Base-by-base conservation (phyloP, 2,888 invertebrate genomes). In the Uloborus plumipes region DNA sequence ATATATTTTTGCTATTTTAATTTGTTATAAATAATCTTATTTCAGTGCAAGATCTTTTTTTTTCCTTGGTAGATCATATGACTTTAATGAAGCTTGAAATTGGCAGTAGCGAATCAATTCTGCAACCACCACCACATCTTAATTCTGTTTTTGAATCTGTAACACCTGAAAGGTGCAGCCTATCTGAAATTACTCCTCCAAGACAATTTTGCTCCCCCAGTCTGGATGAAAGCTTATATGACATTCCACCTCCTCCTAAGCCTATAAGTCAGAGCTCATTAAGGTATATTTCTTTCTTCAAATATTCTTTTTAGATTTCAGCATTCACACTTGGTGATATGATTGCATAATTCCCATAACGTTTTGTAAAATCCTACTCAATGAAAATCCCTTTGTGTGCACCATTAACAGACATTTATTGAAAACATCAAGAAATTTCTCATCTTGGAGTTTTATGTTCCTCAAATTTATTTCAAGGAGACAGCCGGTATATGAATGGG, bases 51-150 rank as follows among this genome's bases (percentile, higher is more conserved):
- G 3, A 39, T 1, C 39, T 39, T 11, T 47, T 75, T 39, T 67
- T 39, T 11, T 47, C 72, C 26, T 67, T 71, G 79, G 16, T 39
- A 86, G 86, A 84, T 70, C 85, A 85, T 58, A 80, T 84, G 64
- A 84, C 85, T 22, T 65, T 86, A 47, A 81, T 86, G 50, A 76
- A 77, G 47, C 81, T 85, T 18, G 80, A 85, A 55, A 79, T 84
- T 20, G 85, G 85, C 39, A 59, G 84, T 55, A 71, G 78, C 51
- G 85, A 86, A 59, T 84, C 81, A 16, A 22, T 78, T 9, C 73
- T 61, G 75, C 86, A 15, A 83, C 64, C 78, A 53, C 84, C 78
- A 18, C 84, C 85, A 47, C 82, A 74, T 72, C 53, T 77, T 0
- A 77, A 73, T 15, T 73, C 83, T 20, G 66, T 72, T 58, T 53